Conservation (phyloP, 1,140 invertebrate species). For the Achroia grisella region DNA sequence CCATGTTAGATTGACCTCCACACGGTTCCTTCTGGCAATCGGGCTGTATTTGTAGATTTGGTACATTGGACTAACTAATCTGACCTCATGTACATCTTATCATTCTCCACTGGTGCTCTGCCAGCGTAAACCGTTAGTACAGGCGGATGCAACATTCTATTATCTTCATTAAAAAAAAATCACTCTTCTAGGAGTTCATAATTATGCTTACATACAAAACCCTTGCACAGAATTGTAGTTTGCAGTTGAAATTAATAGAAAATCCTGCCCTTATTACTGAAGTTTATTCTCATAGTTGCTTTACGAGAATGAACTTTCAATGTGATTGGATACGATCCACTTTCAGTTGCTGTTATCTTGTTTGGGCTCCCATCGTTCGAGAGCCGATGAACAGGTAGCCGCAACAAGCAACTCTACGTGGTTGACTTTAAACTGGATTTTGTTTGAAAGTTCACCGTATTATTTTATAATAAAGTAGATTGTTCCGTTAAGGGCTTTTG, state of each 20-base stretch:
- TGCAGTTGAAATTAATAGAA: not conserved
- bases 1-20: too few species aligned
- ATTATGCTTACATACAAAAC: too few species aligned
- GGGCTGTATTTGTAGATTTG: too few species aligned
- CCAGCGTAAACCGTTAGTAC: too few species aligned
- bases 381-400: not conserved
- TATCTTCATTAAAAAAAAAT: too few species aligned
- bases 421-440: not conserved
- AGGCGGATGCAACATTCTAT: too few species aligned
- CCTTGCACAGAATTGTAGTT: not conserved
- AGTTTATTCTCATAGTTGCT: conserved; percentile 2
- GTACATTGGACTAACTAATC: too few species aligned
- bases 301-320: conserved; percentile 5
- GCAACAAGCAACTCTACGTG: conserved; percentile 3
- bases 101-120: too few species aligned
- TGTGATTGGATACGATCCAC: not conserved
- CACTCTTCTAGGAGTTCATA: too few species aligned
- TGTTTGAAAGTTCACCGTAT: not conserved
- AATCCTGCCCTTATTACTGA: conserved; percentile 3
- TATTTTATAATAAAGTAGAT: not conserved
- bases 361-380: not conserved
- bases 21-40: too few species aligned
- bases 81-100: too few species aligned
- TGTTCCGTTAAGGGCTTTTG: too few species aligned
- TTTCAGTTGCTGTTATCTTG: not conserved